Percentiles rank a stretch among this genome's conserved stretches.
phyloP scores from a whole-genome alignment of 2,113 vertebrate species.

The Furnarius figulus region DNA sequence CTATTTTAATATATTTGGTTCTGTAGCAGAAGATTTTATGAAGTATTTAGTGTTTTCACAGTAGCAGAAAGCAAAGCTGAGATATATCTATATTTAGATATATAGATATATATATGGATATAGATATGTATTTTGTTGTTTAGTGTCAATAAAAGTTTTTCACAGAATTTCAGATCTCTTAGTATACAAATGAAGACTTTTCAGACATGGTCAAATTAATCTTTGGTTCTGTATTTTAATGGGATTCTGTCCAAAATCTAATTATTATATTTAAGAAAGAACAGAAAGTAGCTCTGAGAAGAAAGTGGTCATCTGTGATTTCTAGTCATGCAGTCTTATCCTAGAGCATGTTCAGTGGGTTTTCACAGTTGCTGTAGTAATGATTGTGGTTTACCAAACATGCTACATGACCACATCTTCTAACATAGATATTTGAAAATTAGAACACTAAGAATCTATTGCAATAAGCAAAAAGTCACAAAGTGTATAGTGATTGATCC shows the following conservation, averaged over 20 bases:
- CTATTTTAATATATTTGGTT: slow-evolving; percentile 69
- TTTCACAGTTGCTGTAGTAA: background rate
- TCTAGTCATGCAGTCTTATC: background rate
- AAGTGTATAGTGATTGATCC: background rate
- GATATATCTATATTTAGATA: background rate
- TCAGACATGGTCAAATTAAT: background rate
- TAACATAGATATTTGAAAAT: background rate
- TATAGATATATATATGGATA: background rate
- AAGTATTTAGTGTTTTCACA: slow-evolving; percentile 39
- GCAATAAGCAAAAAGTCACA: background rate
- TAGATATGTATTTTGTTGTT: background rate
- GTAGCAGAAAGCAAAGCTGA: background rate
- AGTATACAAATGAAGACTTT: background rate
- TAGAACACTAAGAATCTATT: background rate
- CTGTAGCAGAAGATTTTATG: slow-evolving; percentile 45
- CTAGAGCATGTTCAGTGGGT: background rate
- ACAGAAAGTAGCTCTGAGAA: background rate
- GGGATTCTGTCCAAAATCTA: background rate
- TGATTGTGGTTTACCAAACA: background rate
- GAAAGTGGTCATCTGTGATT: background rate
- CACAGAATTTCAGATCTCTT: background rate
- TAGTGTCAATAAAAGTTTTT: background rate
- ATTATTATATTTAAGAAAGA: background rate
- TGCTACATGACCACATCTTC: background rate
- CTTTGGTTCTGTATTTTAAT: background rate